A percentile compares a stretch with the other conserved stretches of the same genome.
These are phyloP conservation scores for Hydrolagus colliei DNA, from an alignment of 2,797 vertebrate species.

Conservation along the genomic window DNA sequence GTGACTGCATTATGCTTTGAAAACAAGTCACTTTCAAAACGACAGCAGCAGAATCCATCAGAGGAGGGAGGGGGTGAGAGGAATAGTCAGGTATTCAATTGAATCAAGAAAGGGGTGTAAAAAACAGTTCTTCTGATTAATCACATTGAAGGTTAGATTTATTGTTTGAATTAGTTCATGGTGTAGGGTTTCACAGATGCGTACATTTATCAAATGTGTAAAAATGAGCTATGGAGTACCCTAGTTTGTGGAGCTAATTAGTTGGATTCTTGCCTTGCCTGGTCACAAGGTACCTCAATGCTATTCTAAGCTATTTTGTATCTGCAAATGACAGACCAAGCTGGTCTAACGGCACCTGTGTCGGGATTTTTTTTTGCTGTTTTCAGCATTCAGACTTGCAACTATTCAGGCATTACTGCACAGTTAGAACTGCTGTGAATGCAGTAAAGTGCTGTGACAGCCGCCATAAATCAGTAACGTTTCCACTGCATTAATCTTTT, in stretches of 20 bases:
- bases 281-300: background rate
- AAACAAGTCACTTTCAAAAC: background rate
- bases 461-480: constrained; percentile 27
- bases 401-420: background rate
- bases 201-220: background rate
- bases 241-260: constrained; percentile 1
- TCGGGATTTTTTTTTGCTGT: background rate
- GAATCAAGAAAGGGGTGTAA: background rate
- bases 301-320: constrained; percentile 13
- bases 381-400: constrained; percentile 16
- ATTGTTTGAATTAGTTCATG: background rate
- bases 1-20: background rate
- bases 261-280: constrained; percentile 14
- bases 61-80: background rate
- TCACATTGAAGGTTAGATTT: background rate
- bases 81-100: background rate
- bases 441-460: constrained; percentile 27
- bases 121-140: background rate
- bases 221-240: background rate
- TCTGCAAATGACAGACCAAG: constrained; percentile 7
- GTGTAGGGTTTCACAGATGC: background rate
- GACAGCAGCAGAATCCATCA: background rate
- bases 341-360: background rate
- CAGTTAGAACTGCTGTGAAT: constrained; percentile 19
- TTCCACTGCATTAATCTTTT: constrained; percentile 29